phyloP scores from a whole-genome alignment of 2,888 invertebrate species.

The Malthinus flaveolus region DNA sequence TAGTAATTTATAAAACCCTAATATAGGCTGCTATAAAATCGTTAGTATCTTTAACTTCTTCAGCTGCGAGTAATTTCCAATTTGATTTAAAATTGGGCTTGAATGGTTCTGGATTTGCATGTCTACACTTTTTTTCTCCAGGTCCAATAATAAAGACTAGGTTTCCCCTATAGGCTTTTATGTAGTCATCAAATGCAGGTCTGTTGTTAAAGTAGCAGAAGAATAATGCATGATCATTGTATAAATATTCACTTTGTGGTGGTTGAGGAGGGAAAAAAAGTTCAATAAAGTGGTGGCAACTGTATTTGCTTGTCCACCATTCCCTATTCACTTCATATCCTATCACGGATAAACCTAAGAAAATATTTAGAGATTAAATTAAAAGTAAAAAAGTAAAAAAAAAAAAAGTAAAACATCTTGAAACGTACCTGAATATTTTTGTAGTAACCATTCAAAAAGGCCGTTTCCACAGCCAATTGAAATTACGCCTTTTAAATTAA shows the following conservation, averaged over 20 bases:
- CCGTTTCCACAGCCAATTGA: slow-evolving; percentile 83
- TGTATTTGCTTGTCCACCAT: slow-evolving; percentile 81
- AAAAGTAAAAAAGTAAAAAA: neutral
- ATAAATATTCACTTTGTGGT: slow-evolving; percentile 42
- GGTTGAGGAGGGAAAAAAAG: slow-evolving; percentile 61
- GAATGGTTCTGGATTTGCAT: slow-evolving; percentile 74
- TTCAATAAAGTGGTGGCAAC: slow-evolving; percentile 71
- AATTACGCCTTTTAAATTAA: slow-evolving; percentile 58
- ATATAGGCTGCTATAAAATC: slow-evolving; percentile 70
- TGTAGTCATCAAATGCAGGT: slow-evolving; percentile 68
- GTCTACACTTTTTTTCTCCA: slow-evolving; percentile 61
- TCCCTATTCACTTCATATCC: slow-evolving; percentile 78
- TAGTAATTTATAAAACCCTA: slow-evolving; percentile 29
- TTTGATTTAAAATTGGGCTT: slow-evolving; percentile 50
- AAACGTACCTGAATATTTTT: slow-evolving; percentile 63
- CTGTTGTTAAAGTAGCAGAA: slow-evolving; percentile 84
- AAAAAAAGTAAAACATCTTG: neutral
- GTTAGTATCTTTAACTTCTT: slow-evolving; percentile 63
- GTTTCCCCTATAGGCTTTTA: slow-evolving; percentile 65
- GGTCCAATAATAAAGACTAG: slow-evolving; percentile 78
- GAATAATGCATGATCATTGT: slow-evolving; percentile 62
- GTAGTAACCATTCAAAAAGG: slow-evolving; percentile 79
- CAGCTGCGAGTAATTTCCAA: slow-evolving; percentile 62
- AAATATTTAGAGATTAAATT: slow-evolving; percentile 8
- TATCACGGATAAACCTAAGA: slow-evolving; percentile 54